phyloP scores from a whole-genome alignment of 1,140 invertebrate species.

The Trypoxylus dichotomus region DNA sequence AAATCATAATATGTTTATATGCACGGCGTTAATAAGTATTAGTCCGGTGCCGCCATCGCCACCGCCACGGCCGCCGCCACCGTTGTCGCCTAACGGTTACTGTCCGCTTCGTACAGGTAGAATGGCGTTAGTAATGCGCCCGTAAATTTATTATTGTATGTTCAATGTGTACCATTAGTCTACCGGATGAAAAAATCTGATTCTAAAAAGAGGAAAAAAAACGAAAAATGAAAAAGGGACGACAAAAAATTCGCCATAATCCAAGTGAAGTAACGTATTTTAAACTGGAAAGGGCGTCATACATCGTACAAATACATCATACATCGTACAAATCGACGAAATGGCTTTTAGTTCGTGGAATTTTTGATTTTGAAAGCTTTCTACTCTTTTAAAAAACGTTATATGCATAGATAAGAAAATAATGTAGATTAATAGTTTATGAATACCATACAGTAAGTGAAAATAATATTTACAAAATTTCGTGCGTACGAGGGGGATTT shows the following conservation, averaged over 20 bases:
- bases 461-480: no score
- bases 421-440: no score
- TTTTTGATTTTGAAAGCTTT: no score
- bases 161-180: slow-evolving; percentile 19
- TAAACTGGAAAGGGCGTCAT: neutral
- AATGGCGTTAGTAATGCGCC: neutral
- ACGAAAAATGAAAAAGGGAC: neutral
- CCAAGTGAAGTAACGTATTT: slow-evolving; percentile 13
- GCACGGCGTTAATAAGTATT: slow-evolving; percentile 33
- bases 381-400: no score
- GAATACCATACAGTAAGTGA: no score
- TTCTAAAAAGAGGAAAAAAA: neutral
- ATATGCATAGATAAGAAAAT: no score
- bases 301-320: neutral
- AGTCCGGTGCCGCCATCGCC: neutral
- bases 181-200: slow-evolving; percentile 3
- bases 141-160: slow-evolving; percentile 20
- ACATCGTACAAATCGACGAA: neutral
- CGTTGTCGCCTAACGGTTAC: neutral
- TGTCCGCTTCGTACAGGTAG: neutral
- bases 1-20: slow-evolving; percentile 35
- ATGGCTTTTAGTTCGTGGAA: no score
- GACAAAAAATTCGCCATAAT: neutral
- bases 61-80: neutral
- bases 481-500: no score